Percentiles rank a stretch among this genome's conserved stretches.
Evolutionary conservation across 2,888 invertebrate genomes (phyloP).

Genomic region (Brachyptera risi): DNA sequence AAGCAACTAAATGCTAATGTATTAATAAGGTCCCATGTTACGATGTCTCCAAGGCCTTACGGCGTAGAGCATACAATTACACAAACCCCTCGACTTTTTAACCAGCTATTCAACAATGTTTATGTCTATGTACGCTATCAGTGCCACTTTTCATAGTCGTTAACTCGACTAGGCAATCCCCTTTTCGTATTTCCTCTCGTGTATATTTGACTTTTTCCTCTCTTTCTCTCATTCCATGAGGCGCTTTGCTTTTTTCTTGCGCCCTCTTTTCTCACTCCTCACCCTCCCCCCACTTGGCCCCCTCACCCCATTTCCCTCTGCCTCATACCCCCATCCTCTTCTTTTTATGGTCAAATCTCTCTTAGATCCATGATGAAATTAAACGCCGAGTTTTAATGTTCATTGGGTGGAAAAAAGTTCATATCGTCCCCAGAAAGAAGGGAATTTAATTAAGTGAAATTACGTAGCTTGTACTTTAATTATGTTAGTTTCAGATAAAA

Average conservation of each 20-base stretch:
- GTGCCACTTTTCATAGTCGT: not conserved
- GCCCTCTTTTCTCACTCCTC: slow-evolving; percentile 16
- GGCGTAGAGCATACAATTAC: not conserved
- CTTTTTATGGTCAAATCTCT: slow-evolving; percentile 50
- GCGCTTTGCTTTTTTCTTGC: slow-evolving; percentile 15
- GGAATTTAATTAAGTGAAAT: slow-evolving; percentile 55
- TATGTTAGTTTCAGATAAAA: slow-evolving; percentile 52
- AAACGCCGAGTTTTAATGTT: slow-evolving; percentile 52
- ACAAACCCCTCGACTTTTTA: slow-evolving; percentile 9
- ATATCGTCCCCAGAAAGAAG: slow-evolving; percentile 49
- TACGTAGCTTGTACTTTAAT: slow-evolving; percentile 54
- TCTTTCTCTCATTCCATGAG: not conserved
- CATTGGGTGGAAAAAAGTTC: slow-evolving; percentile 51
- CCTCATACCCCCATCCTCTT: slow-evolving; percentile 41
- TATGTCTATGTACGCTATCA: not conserved
- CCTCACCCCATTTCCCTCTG: slow-evolving; percentile 21
- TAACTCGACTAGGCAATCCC: not conserved
- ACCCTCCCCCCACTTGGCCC: not conserved
- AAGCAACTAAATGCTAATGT: slow-evolving; percentile 9
- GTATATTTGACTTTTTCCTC: not conserved
- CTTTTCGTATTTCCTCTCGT: slow-evolving; percentile 9
- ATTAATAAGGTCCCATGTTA: slow-evolving; percentile 4
- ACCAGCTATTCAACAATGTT: slow-evolving; percentile 6
- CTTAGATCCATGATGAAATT: slow-evolving; percentile 52
- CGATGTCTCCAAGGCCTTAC: not conserved